These are phyloP conservation scores for Onychomys leucogaster DNA, from an alignment of 2,797 vertebrate genomes.

Conservation along the genomic window DNA sequence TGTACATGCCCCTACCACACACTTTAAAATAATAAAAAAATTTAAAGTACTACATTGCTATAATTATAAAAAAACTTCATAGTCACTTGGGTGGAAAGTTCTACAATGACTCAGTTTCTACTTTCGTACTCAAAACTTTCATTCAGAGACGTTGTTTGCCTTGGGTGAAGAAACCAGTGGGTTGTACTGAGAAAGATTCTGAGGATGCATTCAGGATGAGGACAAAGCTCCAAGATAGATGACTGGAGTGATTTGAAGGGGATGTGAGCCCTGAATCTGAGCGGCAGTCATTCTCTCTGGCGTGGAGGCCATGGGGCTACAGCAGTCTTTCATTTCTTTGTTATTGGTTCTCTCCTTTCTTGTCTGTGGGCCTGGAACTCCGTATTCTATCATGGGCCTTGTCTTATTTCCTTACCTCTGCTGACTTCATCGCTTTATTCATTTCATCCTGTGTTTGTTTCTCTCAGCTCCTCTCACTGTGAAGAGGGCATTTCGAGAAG, in stretches of 20 bases:
- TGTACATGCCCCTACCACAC: background rate
- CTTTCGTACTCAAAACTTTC: background rate
- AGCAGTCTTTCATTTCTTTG: background rate
- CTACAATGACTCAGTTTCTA: background rate
- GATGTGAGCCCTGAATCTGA: background rate
- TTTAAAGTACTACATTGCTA: slow-evolving; percentile 3
- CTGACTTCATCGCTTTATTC: background rate
- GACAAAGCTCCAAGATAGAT: background rate
- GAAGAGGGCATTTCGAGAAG: background rate
- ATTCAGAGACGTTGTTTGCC: background rate
- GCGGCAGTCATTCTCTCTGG: background rate
- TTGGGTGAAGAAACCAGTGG: background rate
- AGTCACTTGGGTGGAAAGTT: slow-evolving; percentile 35
- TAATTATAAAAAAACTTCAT: background rate
- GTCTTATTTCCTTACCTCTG: background rate
- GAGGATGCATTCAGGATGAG: background rate
- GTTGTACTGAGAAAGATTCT: slow-evolving; percentile 24
- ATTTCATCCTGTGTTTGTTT: background rate
- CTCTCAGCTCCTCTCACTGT: slow-evolving; percentile 31
- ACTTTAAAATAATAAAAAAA: background rate
- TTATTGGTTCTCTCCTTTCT: background rate
- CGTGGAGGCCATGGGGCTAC: background rate
- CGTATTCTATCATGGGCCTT: background rate
- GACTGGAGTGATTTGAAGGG: background rate
- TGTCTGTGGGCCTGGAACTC: slow-evolving; percentile 7